A percentile compares a stretch with the other conserved stretches of the same genome.
These are phyloP conservation scores for Arnoldichthys spilopterus DNA, from an alignment of 2,797 vertebrate genomes.

Conservation along the genomic window DNA sequence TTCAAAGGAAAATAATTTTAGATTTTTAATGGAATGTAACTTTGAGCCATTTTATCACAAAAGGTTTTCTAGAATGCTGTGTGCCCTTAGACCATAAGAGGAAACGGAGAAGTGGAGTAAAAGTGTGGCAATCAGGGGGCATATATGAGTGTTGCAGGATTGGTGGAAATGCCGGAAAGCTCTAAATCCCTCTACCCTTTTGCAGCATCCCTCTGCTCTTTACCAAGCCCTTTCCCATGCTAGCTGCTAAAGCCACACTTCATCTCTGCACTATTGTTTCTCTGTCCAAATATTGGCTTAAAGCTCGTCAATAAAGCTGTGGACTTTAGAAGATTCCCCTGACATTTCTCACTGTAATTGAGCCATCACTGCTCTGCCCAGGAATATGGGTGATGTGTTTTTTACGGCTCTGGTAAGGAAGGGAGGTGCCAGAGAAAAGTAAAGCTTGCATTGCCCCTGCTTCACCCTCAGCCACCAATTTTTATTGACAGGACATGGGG, in stretches of 20 bases:
- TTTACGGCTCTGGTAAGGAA: background rate
- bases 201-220: conserved; percentile 27
- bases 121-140: background rate
- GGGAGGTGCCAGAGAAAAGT: background rate
- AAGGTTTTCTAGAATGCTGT: no score
- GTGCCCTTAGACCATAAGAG: background rate
- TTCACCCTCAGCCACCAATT: background rate
- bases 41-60: no score
- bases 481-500: conserved; percentile 22
- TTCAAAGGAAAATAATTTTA: no score
- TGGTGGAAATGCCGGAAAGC: background rate
- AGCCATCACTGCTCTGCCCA: conserved; percentile 17
- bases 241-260: conserved; percentile 8
- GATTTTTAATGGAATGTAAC: no score
- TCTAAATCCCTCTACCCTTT: conserved; percentile 35
- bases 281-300: conserved; percentile 39
- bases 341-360: conserved; percentile 51
- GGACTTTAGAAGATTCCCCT: conserved; percentile 34
- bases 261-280: conserved; percentile 4
- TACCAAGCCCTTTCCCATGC: background rate
- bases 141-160: conserved; percentile 8
- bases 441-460: conserved; percentile 21
- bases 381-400: conserved; percentile 10
- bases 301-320: conserved; percentile 43
- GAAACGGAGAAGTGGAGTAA: background rate